Evolutionary conservation across 2,888 invertebrate genomes (phyloP).

Genomic region (Gari tellinella): DNA sequence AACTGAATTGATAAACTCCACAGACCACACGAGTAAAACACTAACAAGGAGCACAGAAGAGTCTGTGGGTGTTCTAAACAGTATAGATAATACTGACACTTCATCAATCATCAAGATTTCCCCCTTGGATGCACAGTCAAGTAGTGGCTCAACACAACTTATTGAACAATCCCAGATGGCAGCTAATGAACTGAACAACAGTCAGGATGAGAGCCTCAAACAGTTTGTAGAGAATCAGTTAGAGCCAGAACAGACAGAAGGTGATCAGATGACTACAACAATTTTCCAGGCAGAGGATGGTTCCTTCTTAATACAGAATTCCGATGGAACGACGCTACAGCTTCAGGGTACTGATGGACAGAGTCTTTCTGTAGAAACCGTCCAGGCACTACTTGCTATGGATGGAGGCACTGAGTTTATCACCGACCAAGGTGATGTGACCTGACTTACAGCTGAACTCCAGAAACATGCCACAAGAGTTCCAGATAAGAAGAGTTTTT

Average conservation of each 20-base stretch:
- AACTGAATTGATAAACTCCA: background rate
- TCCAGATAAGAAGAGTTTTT: no score
- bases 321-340: conserved; percentile 81
- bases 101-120: conserved; percentile 1
- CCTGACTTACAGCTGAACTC: no score
- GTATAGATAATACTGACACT: conserved; percentile 30
- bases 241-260: conserved; percentile 24
- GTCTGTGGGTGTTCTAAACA: conserved; percentile 32
- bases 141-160: no score
- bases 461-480: no score
- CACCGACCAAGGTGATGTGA: conserved; percentile 24
- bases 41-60: conserved; percentile 1
- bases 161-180: conserved; percentile 6
- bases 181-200: conserved; percentile 12
- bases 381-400: conserved; percentile 82
- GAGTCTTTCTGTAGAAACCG: conserved; percentile 79
- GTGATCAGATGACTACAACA: conserved; percentile 59
- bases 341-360: conserved; percentile 79
- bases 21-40: background rate
- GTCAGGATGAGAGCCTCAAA: conserved; percentile 5
- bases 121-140: no score
- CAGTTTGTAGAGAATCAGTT: conserved; percentile 15
- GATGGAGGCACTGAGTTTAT: conserved; percentile 68
- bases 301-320: conserved; percentile 79
- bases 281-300: conserved; percentile 81